Evolutionary conservation across 2,113 vertebrate genomes (phyloP).

Genomic region (Plecturocebus donacophilus): DNA sequence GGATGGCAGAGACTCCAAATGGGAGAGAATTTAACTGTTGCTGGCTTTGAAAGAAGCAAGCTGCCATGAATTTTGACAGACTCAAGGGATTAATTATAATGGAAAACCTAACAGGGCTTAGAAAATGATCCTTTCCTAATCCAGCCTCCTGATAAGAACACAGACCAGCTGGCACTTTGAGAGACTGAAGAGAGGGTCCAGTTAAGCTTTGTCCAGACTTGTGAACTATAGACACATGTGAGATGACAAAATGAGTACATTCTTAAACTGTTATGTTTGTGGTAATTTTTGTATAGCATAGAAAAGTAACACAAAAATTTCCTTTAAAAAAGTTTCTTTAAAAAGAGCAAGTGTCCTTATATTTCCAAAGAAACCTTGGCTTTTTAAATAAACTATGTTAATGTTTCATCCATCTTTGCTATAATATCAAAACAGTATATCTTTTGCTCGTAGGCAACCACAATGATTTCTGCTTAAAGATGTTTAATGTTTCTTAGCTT

Average conservation of each 20-base stretch:
- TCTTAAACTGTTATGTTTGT: neutral
- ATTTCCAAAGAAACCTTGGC: conserved; percentile 59
- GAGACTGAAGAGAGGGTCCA: neutral
- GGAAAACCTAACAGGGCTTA: neutral
- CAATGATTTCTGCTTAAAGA: conserved; percentile 72
- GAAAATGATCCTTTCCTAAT: neutral
- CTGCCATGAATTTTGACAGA: neutral
- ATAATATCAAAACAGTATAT: conserved; percentile 56
- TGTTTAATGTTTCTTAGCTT: conserved; percentile 52
- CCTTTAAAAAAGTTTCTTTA: conserved; percentile 32
- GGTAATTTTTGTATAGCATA: neutral
- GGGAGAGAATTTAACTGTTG: neutral
- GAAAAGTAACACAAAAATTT: conserved; percentile 7
- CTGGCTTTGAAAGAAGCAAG: neutral
- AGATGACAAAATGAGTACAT: neutral
- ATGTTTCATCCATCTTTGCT: conserved; percentile 64
- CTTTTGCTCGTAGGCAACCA: conserved; percentile 66
- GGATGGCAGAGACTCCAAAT: neutral
- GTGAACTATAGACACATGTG: neutral
- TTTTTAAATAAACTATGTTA: conserved; percentile 73
- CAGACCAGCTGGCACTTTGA: neutral
- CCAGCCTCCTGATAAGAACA: neutral
- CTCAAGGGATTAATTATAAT: neutral
- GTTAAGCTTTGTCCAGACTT: neutral
- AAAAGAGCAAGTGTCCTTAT: conserved; percentile 56